Evolutionary conservation across 2,797 vertebrate species (phyloP).

Genomic region (Oryzias dopingdopingensis): DNA sequence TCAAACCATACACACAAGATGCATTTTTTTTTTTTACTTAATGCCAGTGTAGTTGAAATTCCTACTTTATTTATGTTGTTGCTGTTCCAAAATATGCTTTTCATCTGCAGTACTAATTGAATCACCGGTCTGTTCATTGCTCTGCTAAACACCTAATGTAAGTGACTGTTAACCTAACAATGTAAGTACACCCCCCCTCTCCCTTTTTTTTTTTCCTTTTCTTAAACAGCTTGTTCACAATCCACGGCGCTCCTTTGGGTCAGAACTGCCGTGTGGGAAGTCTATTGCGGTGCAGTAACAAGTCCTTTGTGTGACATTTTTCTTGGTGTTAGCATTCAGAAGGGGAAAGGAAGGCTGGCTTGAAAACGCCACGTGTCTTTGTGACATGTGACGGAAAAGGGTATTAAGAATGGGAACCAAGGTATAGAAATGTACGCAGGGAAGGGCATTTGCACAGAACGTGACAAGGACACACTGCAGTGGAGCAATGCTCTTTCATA

Average conservation of each 20-base stretch:
- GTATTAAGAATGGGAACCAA: slow-evolving; percentile 67
- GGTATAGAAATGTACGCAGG: slow-evolving; percentile 61
- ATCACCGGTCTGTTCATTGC: slow-evolving; percentile 8
- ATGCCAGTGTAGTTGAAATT: neutral
- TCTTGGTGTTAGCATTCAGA: slow-evolving; percentile 72
- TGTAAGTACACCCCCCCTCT: slow-evolving; percentile 64
- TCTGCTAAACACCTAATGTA: slow-evolving; percentile 57
- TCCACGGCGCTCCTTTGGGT: slow-evolving; percentile 62
- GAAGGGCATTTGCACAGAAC: slow-evolving; percentile 69
- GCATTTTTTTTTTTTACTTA: neutral
- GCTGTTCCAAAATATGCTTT: slow-evolving; percentile 1
- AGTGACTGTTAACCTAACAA: slow-evolving; percentile 77
- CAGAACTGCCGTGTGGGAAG: slow-evolving; percentile 59
- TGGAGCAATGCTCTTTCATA: slow-evolving; percentile 60
- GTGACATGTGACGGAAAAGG: slow-evolving; percentile 74
- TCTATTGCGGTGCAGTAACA: slow-evolving; percentile 74
- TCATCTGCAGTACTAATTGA: neutral
- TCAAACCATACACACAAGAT: neutral
- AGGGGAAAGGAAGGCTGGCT: slow-evolving; percentile 67
- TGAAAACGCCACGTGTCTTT: slow-evolving; percentile 54
- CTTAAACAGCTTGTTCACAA: slow-evolving; percentile 58
- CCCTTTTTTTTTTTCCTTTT: slow-evolving; percentile 59
- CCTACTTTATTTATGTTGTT: neutral
- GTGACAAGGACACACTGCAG: slow-evolving; percentile 70
- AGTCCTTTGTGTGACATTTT: slow-evolving; percentile 80